Percentiles rank a stretch among this genome's conserved stretches.
Conservation (phyloP, 2,888 invertebrate genomes). For the Epistrophella euchroma region DNA sequence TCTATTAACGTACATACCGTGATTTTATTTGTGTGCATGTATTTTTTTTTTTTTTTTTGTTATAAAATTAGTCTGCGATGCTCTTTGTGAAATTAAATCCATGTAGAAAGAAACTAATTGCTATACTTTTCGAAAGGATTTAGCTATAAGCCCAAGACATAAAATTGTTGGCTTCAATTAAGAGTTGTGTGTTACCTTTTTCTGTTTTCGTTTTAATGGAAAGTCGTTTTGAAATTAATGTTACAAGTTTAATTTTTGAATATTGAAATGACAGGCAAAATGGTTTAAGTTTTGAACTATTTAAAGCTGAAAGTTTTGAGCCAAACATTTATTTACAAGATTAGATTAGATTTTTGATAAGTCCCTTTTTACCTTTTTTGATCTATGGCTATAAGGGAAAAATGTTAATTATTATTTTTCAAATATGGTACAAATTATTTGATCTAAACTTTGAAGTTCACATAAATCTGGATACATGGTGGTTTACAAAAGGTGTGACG, state of each 20-base stretch:
- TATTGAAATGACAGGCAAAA: not conserved
- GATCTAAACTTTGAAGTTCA: too few species aligned
- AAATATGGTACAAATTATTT: too few species aligned
- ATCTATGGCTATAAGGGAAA: too few species aligned
- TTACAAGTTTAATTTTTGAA: not conserved
- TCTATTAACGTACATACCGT: not conserved
- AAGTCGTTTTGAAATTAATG: constrained; percentile 34
- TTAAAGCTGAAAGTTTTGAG: constrained; percentile 6
- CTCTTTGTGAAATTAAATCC: constrained; percentile 64
- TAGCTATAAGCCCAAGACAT: constrained; percentile 45
- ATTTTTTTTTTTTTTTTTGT: not conserved
- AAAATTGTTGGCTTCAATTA: constrained; percentile 44
- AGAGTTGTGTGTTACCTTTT: not conserved
- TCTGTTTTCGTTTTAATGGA: constrained; percentile 1
- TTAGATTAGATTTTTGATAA: too few species aligned
- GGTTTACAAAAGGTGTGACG: too few species aligned
- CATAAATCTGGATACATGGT: too few species aligned
- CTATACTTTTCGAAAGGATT: constrained; percentile 58
- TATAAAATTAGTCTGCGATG: constrained; percentile 30
- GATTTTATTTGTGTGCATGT: not conserved
- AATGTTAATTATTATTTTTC: too few species aligned
- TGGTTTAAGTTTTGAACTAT: constrained; percentile 1
- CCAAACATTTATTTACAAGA: not conserved
- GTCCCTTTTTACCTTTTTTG: too few species aligned
- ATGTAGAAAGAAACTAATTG: constrained; percentile 63